These are phyloP conservation scores for Luscinia luscinia DNA, from an alignment of 2,797 vertebrate species.

Conservation along the genomic window DNA sequence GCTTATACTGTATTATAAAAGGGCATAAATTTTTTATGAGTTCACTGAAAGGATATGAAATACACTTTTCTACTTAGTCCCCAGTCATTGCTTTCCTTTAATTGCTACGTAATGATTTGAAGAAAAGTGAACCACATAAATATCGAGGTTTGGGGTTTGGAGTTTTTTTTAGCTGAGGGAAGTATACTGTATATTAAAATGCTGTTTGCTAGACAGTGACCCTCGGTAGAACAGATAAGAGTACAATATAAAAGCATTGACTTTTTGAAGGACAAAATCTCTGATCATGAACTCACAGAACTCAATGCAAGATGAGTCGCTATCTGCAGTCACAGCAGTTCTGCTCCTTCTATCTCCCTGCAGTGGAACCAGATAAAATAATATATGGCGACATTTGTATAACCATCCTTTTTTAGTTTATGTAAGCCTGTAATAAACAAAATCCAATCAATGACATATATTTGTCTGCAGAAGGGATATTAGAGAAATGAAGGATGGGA, in stretches of 20 bases:
- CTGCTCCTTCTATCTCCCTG: background rate
- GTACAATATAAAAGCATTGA: conserved; percentile 17
- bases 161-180: conserved; percentile 54
- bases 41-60: conserved; percentile 76
- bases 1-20: conserved; percentile 75
- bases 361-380: background rate
- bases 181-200: conserved; percentile 52
- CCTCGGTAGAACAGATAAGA: background rate
- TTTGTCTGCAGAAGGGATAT: background rate
- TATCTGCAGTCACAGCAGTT: conserved; percentile 45
- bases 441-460: background rate
- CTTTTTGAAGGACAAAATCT: conserved; percentile 16
- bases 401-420: background rate
- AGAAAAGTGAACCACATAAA: conserved; percentile 68
- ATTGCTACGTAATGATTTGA: conserved; percentile 71
- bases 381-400: background rate
- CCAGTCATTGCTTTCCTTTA: conserved; percentile 71
- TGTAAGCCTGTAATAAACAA: background rate
- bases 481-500: background rate
- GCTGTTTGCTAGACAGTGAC: conserved; percentile 37
- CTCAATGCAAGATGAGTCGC: conserved; percentile 2
- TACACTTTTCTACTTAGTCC: conserved; percentile 72
- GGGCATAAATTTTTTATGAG: conserved; percentile 79
- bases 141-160: background rate
- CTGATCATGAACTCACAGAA: background rate